phyloP scores from a whole-genome alignment of 2,113 vertebrate genomes.

The Python bivittatus region DNA sequence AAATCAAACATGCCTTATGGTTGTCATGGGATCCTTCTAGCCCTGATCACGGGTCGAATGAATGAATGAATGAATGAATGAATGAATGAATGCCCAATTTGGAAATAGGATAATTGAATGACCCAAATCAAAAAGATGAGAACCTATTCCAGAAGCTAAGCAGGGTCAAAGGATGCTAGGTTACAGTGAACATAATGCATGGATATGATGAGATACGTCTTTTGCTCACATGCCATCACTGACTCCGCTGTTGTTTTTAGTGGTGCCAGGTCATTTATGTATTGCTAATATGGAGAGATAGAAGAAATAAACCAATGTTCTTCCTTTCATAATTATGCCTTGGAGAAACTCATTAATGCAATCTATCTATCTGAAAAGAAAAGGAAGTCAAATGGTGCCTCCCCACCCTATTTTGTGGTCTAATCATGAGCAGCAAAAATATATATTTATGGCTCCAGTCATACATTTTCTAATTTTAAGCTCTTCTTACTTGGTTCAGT shows the following conservation, averaged over 20 bases:
- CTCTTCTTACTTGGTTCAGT: constrained; percentile 45
- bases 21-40: not conserved
- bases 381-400: too few relatives aligned
- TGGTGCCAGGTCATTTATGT: constrained; percentile 17
- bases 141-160: not conserved
- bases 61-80: too few relatives aligned
- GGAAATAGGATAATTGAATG: not conserved
- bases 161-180: not conserved
- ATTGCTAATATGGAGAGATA: constrained; percentile 33
- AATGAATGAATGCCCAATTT: too few relatives aligned
- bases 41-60: too few relatives aligned
- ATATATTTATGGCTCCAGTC: constrained; percentile 21
- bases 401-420: not conserved
- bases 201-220: not conserved
- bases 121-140: not conserved
- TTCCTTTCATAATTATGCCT: constrained; percentile 31
- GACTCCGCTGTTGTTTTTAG: constrained; percentile 11
- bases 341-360: constrained; percentile 26
- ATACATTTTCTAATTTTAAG: constrained; percentile 51
- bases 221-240: constrained; percentile 13
- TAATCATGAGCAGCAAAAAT: constrained; percentile 45
- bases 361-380: constrained; percentile 9
- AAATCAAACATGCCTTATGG: not conserved
- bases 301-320: constrained; percentile 48
- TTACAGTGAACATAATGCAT: not conserved